phyloP scores from a whole-genome alignment of 2,797 vertebrate genomes.

The Fundulus diaphanus region DNA sequence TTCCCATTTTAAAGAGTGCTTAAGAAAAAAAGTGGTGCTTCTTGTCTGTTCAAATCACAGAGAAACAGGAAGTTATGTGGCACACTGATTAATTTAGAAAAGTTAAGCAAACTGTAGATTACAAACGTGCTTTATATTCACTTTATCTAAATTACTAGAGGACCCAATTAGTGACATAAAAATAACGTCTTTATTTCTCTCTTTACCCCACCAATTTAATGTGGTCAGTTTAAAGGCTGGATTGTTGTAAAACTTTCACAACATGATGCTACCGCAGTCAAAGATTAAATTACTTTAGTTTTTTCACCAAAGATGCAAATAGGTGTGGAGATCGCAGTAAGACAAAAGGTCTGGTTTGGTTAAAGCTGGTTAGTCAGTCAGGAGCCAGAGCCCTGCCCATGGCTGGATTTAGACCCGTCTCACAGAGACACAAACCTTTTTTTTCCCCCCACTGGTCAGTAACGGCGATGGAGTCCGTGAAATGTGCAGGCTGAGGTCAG shows the following conservation, averaged over 20 bases:
- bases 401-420: constrained; percentile 54
- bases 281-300: neutral
- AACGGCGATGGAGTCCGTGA: constrained; percentile 53
- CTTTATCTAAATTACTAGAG: neutral
- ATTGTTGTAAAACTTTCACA: too few species aligned
- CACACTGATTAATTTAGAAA: neutral
- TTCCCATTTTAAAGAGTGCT: neutral
- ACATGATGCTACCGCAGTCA: too few species aligned
- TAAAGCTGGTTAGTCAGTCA: constrained; percentile 24
- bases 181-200: neutral
- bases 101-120: neutral
- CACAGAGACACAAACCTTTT: constrained; percentile 17
- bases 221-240: too few species aligned
- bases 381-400: constrained; percentile 38
- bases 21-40: too few species aligned
- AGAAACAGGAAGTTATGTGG: neutral
- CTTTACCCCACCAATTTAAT: too few species aligned
- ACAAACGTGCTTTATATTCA: neutral
- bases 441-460: constrained; percentile 38
- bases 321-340: neutral
- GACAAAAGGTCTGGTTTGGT: constrained; percentile 20
- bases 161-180: neutral
- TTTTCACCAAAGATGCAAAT: neutral
- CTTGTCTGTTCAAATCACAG: neutral
- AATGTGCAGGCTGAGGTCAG: constrained; percentile 62